phyloP scores from a whole-genome alignment of 2,113 vertebrate genomes.

The Podiceps cristatus region DNA sequence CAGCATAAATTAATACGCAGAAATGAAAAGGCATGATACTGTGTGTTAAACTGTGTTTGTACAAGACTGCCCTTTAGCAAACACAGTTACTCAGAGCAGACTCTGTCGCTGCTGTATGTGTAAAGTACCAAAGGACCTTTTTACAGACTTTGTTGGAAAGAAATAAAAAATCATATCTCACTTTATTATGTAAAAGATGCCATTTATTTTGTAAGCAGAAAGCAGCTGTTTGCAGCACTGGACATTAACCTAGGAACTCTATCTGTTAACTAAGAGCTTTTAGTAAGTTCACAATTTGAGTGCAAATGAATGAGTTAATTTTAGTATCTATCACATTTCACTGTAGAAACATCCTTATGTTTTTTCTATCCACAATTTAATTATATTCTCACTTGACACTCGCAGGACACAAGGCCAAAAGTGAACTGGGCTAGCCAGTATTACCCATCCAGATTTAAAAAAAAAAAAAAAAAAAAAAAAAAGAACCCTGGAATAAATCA shows the following conservation, averaged over 20 bases:
- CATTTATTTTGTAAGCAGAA: conserved; percentile 57
- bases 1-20: background rate
- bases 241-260: conserved; percentile 28
- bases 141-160: conserved; percentile 1
- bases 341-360: conserved; percentile 42
- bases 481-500: background rate
- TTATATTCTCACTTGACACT: conserved; percentile 59
- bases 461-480: too few species aligned
- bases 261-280: conserved; percentile 49
- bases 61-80: conserved; percentile 2
- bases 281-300: conserved; percentile 63
- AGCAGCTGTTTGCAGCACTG: conserved; percentile 47
- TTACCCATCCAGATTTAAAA: background rate
- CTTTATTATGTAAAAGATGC: conserved; percentile 15
- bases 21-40: conserved; percentile 8
- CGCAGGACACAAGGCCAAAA: conserved; percentile 22
- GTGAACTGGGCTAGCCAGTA: background rate
- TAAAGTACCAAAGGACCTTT: background rate
- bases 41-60: conserved; percentile 11
- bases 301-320: conserved; percentile 72
- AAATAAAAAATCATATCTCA: background rate
- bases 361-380: conserved; percentile 27
- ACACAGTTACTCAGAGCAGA: background rate
- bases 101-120: background rate
- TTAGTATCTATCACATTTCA: conserved; percentile 65